phyloP scores from a whole-genome alignment of 64 coral and sea anemone genomes.

The Montipora foliosa region DNA sequence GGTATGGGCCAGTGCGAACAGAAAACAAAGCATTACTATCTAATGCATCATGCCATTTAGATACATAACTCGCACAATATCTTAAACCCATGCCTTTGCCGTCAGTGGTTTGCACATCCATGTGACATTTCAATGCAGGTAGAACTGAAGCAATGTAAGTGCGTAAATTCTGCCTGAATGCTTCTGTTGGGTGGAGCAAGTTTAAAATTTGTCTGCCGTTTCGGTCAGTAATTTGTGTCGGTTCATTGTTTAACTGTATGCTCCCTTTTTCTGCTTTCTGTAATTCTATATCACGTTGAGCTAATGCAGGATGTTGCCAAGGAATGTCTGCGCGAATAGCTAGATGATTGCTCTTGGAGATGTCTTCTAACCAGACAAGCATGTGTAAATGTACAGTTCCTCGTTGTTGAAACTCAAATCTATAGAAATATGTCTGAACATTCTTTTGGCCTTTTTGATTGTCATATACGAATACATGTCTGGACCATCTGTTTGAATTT shows the following conservation, averaged over 20 bases:
- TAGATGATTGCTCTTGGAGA: not conserved
- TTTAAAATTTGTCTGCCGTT: not conserved
- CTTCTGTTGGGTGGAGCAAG: constrained; percentile 24
- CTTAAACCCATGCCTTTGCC: constrained; percentile 26
- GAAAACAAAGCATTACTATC: constrained; percentile 22
- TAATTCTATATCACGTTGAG: constrained; percentile 14
- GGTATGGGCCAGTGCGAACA: not conserved
- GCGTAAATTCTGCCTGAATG: constrained; percentile 31
- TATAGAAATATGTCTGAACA: too few species aligned
- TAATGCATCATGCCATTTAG: constrained; percentile 33
- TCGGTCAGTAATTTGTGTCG: not conserved
- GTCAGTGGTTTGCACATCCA: constrained; percentile 66
- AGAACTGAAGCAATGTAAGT: constrained; percentile 43
- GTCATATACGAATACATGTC: not conserved
- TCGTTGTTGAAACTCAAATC: too few species aligned
- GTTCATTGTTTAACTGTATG: not conserved
- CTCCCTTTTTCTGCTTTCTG: constrained; percentile 13
- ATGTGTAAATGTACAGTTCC: too few species aligned
- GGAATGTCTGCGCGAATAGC: constrained; percentile 30
- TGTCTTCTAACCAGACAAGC: too few species aligned
- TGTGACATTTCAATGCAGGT: constrained; percentile 24
- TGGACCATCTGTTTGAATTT: constrained; percentile 43
- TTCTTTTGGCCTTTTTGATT: too few species aligned
- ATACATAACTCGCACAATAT: constrained; percentile 30
- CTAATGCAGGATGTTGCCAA: not conserved